These are phyloP conservation scores for Parazoanthus darwini DNA, from an alignment of 92 coral and sea anemone species.

Conservation along the genomic window DNA sequence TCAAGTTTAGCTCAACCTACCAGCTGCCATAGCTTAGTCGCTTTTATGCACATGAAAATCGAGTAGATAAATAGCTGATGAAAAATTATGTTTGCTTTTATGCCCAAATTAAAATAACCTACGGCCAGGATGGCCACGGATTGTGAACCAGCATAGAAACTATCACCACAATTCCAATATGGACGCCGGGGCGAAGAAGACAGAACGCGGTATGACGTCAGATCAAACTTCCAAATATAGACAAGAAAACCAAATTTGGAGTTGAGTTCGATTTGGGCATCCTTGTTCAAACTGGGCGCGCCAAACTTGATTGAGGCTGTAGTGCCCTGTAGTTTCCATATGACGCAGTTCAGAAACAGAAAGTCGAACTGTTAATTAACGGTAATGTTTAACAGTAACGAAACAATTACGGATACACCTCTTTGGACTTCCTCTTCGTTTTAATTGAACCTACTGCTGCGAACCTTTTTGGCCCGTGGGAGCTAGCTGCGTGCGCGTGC, in stretches of 20 bases:
- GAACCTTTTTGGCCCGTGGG: too few species aligned
- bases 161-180: slow-evolving; percentile 91
- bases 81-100: slow-evolving; percentile 44
- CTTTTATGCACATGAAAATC: slow-evolving; percentile 71
- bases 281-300: slow-evolving; percentile 69
- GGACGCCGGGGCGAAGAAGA: slow-evolving; percentile 83
- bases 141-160: slow-evolving; percentile 78
- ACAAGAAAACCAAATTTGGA: slow-evolving; percentile 68
- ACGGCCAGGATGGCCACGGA: slow-evolving; percentile 98
- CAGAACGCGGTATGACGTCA: slow-evolving; percentile 80
- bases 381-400: too few species aligned
- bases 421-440: too few species aligned
- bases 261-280: slow-evolving; percentile 32
- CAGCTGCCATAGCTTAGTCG: slow-evolving; percentile 95
- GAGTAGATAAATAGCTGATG: slow-evolving; percentile 53
- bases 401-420: too few species aligned
- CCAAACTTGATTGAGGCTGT: slow-evolving; percentile 42
- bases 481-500: too few species aligned
- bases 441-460: too few species aligned
- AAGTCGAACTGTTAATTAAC: too few species aligned
- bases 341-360: too few species aligned
- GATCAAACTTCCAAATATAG: slow-evolving; percentile 74
- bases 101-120: slow-evolving; percentile 47
- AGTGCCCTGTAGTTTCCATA: too few species aligned
- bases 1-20: slow-evolving; percentile 67